Base-by-base conservation (phyloP, 2,888 invertebrate genomes). In the Eustalomyia histrio region DNA sequence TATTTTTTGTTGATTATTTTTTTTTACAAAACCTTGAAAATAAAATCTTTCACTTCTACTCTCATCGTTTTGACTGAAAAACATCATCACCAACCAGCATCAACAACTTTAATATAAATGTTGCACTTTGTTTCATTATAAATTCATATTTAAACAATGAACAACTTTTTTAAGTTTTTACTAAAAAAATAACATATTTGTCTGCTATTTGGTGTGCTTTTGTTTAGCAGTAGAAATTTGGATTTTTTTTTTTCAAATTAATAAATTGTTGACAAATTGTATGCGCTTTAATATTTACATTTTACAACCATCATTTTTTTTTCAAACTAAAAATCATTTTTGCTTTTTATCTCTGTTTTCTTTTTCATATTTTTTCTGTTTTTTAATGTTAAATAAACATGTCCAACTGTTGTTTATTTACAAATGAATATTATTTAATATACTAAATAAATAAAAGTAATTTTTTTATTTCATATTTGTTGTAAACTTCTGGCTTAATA, bases 131-230 rank as follows among this genome's bases (percentile, higher is more conserved):
- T 43, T 53, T 47, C 33, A 65, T 67, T 64, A 65, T 60, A 60
- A 78, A 72, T 72, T 76, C 57, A 71, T 65, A 58, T 64, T 72
- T 78, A 63, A 53, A 43, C 47, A 71, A 33, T 71, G 58, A 7
- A 39, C 12, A 39, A 39, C 39, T 47, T 29, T 29, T n/a, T 47
- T 14, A 2, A n/a, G 43, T n/a, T 47, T 47, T 47, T n/a, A 47
- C 14, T n/a, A n/a, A 39, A 39, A 1, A 39, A 12, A 39, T 14
- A 12, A 12, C 39, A 29, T 6, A n/a, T n/a, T n/a, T n/a, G 29
- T 29, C 29, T 29, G 29, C 7, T 29, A 29, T 29, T 29, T 58
- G 58, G 12, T 69, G 17, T n/a, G 21, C 43, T 57, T 68, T 58
- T 58, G 29, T 69, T 58, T 58, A 58, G n/a, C 29, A 39, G 60